Base-by-base conservation (phyloP, 1,140 invertebrate genomes). In the Bombus ignitus region DNA sequence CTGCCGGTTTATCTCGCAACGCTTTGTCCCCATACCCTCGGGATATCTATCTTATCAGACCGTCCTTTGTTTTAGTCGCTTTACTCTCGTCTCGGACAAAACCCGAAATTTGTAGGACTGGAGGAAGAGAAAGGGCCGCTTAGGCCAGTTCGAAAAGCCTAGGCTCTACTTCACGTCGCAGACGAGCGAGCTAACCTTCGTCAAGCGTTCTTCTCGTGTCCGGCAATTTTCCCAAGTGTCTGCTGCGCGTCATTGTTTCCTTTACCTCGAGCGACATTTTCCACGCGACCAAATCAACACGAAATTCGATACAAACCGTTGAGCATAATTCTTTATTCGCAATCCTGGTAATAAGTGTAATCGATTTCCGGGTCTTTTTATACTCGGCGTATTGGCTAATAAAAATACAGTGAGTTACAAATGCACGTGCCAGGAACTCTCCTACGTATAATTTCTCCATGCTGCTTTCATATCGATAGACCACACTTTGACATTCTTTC, bases 91-190 rank as follows among this genome's bases (percentile, higher is more conserved):
- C 65, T 32, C 4, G 35, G 15, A 35, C 15, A 35, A 59, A 44
- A 32, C 39, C 42, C 12, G 32, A 59, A 84, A 79, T 79, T 84
- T 84, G 83, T 72, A 59, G 39, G 53, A 79, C 25, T 1, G 25
- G 25, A 18, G 76, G 5, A 35, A 18, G 28, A 70, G 47, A 18
- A n/a, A 32, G 15, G 42, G 25, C 6, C 37, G 42, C 66, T 79
- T 44, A 72, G 53, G 53, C 53, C 32, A 22, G 62, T 70, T 57
- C 82, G 42, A 35, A 53, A 53, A 53, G 47, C 47, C 3, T 35
- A 4, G 37, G 4, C 65, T 25, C 3, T 15, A 15, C 44, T 71
- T 18, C n/a, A 35, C 32, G 25, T 25, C 44, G 13, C 12, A 65
- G 8, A 53, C 57, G 25, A n/a, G 35, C n/a, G 10, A 62, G 8